Conservation (phyloP, 2,797 vertebrate genomes). For the Catostomus latipinnis region DNA sequence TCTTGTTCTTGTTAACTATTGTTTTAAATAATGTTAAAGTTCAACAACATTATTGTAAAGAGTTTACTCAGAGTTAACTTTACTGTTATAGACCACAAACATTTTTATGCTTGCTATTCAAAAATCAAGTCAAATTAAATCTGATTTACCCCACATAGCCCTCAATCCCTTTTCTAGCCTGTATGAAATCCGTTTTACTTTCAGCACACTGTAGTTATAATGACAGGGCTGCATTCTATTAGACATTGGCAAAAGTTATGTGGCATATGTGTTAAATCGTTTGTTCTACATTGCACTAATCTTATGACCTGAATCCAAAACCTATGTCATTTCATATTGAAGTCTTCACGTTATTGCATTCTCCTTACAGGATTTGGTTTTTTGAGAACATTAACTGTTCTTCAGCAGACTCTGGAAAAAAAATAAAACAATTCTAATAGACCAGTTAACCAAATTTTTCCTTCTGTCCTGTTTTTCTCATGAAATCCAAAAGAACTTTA, state of each 20-base stretch:
- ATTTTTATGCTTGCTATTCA: neutral
- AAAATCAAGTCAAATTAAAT: constrained; percentile 3
- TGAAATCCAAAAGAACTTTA: constrained; percentile 37
- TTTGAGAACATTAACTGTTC: neutral
- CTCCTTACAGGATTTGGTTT: neutral
- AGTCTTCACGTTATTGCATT: neutral
- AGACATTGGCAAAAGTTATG: constrained; percentile 31
- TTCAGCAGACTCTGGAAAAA: neutral
- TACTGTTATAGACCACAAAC: neutral
- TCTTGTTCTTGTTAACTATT: too few species aligned
- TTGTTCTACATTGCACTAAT: constrained; percentile 3
- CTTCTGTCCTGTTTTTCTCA: neutral
- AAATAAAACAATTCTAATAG: constrained; percentile 2
- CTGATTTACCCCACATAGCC: too few species aligned
- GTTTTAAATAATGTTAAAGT: too few species aligned
- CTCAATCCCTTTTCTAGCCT: neutral
- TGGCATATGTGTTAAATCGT: constrained; percentile 12
- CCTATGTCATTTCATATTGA: constrained; percentile 10
- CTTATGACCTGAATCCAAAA: constrained; percentile 23
- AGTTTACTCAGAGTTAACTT: neutral
- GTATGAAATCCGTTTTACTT: constrained; percentile 26
- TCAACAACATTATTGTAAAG: too few species aligned
- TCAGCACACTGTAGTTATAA: constrained; percentile 6
- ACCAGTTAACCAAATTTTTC: constrained; percentile 32
- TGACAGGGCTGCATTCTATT: constrained; percentile 17